These are phyloP conservation scores for Zaprionus nigranus DNA, from an alignment of 1,140 invertebrate species.

Conservation along the genomic window DNA sequence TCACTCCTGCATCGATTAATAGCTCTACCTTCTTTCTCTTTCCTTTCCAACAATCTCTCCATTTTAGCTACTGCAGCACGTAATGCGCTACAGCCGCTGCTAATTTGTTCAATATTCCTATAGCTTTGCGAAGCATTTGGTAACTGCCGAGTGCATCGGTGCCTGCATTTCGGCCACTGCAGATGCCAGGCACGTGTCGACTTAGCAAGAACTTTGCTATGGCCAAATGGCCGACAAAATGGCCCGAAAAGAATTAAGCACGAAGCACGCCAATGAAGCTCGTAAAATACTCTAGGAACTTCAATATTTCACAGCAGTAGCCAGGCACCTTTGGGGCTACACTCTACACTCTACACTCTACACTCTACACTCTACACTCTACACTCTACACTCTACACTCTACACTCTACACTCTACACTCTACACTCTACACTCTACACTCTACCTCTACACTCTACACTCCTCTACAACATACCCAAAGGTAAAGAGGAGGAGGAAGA, in stretches of 20 bases:
- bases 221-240: slow-evolving; percentile 17
- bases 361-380: no score
- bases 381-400: no score
- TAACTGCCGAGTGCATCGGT: slow-evolving; percentile 24
- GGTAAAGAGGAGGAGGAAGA: not conserved
- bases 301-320: not conserved
- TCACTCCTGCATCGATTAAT: slow-evolving; percentile 38
- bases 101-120: slow-evolving; percentile 52
- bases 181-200: slow-evolving; percentile 44
- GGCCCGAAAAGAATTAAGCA: slow-evolving; percentile 5
- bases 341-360: no score
- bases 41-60: not conserved
- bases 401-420: no score
- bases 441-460: no score
- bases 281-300: no score
- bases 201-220: slow-evolving; percentile 27
- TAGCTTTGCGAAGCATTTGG: slow-evolving; percentile 34
- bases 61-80: slow-evolving; percentile 15
- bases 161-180: slow-evolving; percentile 22
- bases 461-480: not conserved
- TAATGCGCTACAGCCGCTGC: slow-evolving; percentile 36
- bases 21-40: not conserved
- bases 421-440: no score
- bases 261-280: not conserved
- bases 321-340: no score